phyloP scores from a whole-genome alignment of 1,140 invertebrate genomes.

The Spodoptera frugiperda region DNA sequence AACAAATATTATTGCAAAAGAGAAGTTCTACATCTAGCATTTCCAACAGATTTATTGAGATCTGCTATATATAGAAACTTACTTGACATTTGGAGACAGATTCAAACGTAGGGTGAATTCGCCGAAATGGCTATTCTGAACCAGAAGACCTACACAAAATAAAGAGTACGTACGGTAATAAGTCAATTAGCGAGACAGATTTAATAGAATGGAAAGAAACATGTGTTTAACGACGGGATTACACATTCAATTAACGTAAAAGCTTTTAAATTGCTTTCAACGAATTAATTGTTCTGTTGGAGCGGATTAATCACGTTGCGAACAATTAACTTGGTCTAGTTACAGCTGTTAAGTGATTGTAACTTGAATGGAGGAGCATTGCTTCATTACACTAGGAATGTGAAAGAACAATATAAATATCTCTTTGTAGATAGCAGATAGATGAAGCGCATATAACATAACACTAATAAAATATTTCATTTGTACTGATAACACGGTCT shows the following conservation, averaged over 20 bases:
- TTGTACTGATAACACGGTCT: neutral
- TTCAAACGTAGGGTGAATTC: too few relatives aligned
- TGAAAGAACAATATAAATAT: neutral
- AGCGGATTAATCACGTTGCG: conserved; percentile 27
- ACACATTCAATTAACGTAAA: conserved; percentile 7
- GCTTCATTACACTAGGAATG: neutral
- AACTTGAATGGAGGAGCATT: neutral
- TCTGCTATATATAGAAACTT: too few relatives aligned
- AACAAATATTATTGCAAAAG: too few relatives aligned
- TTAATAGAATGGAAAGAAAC: conserved; percentile 18
- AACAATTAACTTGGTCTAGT: conserved; percentile 24
- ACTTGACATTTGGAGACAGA: too few relatives aligned
- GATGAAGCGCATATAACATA: too few relatives aligned
- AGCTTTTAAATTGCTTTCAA: conserved; percentile 33
- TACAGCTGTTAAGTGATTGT: neutral
- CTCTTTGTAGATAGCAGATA: too few relatives aligned
- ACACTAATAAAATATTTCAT: too few relatives aligned
- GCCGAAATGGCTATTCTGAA: too few relatives aligned
- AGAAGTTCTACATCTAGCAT: too few relatives aligned
- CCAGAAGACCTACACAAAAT: too few relatives aligned
- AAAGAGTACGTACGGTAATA: too few relatives aligned
- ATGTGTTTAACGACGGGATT: conserved; percentile 13
- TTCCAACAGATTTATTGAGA: too few relatives aligned
- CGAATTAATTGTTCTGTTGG: conserved; percentile 7
- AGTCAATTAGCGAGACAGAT: neutral